Evolutionary conservation across 2,888 invertebrate species (phyloP), one percentile per base, ranked within the genome.

Genomic region (Steromphala cineraria): DNA sequence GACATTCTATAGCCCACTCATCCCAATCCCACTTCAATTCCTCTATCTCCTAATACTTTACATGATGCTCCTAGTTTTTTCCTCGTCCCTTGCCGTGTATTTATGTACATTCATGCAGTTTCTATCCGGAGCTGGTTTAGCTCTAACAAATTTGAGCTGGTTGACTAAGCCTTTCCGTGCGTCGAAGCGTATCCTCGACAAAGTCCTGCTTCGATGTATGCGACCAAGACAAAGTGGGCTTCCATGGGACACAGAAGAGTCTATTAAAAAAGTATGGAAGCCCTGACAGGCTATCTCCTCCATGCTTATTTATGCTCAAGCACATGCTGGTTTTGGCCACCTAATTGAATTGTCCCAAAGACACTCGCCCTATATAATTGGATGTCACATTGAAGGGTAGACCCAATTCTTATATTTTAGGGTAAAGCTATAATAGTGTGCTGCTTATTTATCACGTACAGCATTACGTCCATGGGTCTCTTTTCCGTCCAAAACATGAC

Each of bases 271-370:
- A 31, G 53, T 53, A 75, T 81, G 67, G 78, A 31, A 75, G 53
- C 56, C 75, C 53, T 77, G 78, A 81, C 81, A 81, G 53, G 46
- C 62, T 76, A 76, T 76, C 67, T 79, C 76, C 75, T 53, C 40
- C 53, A 55, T 75, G 76, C 81, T 56, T 79, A 79, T 79, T 78
- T 81, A 81, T 81, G 81, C 79, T 62, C 67, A 55, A 53, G 79
- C 81, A 81, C 81, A 81, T 76, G 81, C 81, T 79, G 36, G 79
- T 75, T 67, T 76, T 67, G 67, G 46, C 24, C 53, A 31, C 13
- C 75, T 81, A 81, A 81, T 81, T 71, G 81, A 81, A 81, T 81
- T 81, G 79, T 71, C 75, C 53, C 75, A 24, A 79, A 79, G 81
- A 81, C 81, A 79, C 81, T 79, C 78, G 67, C 46, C 79, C 36